Percentiles rank a stretch among this genome's conserved stretches.
Evolutionary conservation across 1,140 invertebrate species (phyloP).

Genomic region (Ceratina australensis): DNA sequence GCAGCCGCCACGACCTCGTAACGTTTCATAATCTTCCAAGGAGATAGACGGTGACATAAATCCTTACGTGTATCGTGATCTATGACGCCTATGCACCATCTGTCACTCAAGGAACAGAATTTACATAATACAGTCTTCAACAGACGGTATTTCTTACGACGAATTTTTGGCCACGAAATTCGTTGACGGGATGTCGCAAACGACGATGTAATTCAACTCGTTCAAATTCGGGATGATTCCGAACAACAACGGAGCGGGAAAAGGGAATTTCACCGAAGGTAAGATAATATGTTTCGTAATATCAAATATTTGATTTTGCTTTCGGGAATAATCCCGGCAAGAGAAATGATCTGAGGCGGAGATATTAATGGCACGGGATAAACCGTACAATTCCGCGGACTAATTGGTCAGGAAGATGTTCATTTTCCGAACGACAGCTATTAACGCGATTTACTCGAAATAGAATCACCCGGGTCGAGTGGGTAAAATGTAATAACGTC

Average conservation of each 20-base stretch:
- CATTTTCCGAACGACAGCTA: not conserved
- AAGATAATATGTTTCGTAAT: not conserved
- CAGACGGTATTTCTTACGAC: constrained; percentile 12
- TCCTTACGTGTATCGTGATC: constrained; percentile 25
- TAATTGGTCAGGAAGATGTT: not conserved
- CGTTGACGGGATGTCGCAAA: constrained; percentile 1
- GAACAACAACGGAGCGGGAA: not conserved
- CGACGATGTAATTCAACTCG: not conserved
- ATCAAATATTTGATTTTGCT: not conserved
- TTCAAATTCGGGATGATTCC: not conserved
- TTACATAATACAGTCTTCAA: constrained; percentile 39
- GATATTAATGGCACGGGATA: not conserved
- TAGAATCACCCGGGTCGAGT: not conserved
- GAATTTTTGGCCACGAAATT: not conserved
- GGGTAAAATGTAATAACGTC: constrained; percentile 25
- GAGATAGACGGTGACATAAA: constrained; percentile 30
- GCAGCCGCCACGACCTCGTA: not conserved
- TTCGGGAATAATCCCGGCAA: not conserved
- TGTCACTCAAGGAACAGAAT: constrained; percentile 26
- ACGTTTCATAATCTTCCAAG: constrained; percentile 27
- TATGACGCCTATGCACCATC: constrained; percentile 34
- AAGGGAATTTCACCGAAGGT: not conserved
- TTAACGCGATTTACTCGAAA: not conserved
- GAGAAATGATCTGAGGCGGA: not conserved
- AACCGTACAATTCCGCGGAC: not conserved